Evolutionary conservation across 2,888 invertebrate genomes (phyloP), one percentile per base, ranked within the genome.

Genomic region (Epinotia demarniana): DNA sequence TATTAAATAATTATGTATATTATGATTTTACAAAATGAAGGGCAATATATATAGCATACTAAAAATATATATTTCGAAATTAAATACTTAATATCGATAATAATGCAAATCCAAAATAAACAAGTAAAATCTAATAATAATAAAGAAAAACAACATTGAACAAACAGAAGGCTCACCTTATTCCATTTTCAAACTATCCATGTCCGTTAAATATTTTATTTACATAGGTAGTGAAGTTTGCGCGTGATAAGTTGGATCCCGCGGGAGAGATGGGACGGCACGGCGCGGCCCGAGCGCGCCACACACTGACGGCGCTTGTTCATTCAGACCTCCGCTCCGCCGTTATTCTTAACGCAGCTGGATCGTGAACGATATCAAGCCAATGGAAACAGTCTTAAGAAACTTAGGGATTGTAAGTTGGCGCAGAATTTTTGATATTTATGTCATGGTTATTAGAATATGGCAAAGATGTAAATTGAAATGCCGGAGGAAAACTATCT

Each of bases 281-380:
- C 77, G 79, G 77, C 81, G 80, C 80, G 79, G 76, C 78, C 80
- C 86, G 85, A 81, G 88, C 89, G 85, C 87, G 89, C 84, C 89
- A 90, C 90, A 92, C 87, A 93, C 93, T 94, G 72, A 72, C 83
- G 70, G 46, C 87, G 87, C 88, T 92, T 90, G 90, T 88, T 90
- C 92, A 91, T 92, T 92, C 93, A 90, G 85, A 81, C 84, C 90
- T 89, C 86, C 84, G 81, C 87, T 87, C 88, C 81, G 87, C 84
- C 90, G 90, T 92, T 89, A 92, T 92, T 93, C 93, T 92, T 91
- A 53, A 92, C 92, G 89, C 92, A 93, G 91, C 92, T 92, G 92
- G 87, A 87, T 88, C 86, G 89, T 87, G 84, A 84, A 86, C 83
- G 80, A 87, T 88, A 89, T 86, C 82, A 85, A 86, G 81, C 80